Conservation (phyloP, 2,888 invertebrate genomes). For the Phengaris alcon region DNA sequence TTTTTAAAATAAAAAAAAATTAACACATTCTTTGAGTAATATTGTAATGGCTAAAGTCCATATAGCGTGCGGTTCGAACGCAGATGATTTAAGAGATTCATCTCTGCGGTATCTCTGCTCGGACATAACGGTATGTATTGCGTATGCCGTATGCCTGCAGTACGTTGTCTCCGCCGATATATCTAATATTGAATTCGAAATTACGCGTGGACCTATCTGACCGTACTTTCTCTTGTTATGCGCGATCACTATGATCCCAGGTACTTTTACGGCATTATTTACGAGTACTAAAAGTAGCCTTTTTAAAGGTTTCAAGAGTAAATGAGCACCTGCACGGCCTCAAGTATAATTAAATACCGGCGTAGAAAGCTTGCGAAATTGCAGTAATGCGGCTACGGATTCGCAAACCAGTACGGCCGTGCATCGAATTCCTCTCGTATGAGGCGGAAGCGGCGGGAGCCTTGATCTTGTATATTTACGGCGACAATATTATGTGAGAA, state of each 20-base stretch:
- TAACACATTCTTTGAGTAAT: too few relatives aligned
- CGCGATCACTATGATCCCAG: constrained; percentile 63
- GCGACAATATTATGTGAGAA: constrained; percentile 40
- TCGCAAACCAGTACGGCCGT: constrained; percentile 48
- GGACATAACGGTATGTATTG: constrained; percentile 58
- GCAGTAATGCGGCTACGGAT: constrained; percentile 48
- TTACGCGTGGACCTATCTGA: constrained; percentile 58
- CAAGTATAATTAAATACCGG: constrained; percentile 41
- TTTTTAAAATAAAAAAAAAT: too few relatives aligned
- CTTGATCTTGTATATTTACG: constrained; percentile 62
- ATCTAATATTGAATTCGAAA: constrained; percentile 76
- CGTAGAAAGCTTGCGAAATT: constrained; percentile 45
- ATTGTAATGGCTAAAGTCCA: background rate
- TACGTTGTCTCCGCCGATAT: constrained; percentile 68
- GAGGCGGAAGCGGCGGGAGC: constrained; percentile 67
- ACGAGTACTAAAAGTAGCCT: constrained; percentile 6
- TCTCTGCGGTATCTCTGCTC: constrained; percentile 43
- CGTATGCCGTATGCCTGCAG: constrained; percentile 61
- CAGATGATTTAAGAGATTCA: constrained; percentile 42
- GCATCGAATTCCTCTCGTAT: constrained; percentile 56
- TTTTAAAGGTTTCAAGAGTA: constrained; percentile 31
- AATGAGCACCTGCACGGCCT: constrained; percentile 30
- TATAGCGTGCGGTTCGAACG: background rate
- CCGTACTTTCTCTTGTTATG: constrained; percentile 68
- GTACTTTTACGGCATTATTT: background rate